Evolutionary conservation across 2,797 vertebrate genomes (phyloP), one percentile per base, ranked within the genome.

Genomic region (Coranthus polyacanthus): DNA sequence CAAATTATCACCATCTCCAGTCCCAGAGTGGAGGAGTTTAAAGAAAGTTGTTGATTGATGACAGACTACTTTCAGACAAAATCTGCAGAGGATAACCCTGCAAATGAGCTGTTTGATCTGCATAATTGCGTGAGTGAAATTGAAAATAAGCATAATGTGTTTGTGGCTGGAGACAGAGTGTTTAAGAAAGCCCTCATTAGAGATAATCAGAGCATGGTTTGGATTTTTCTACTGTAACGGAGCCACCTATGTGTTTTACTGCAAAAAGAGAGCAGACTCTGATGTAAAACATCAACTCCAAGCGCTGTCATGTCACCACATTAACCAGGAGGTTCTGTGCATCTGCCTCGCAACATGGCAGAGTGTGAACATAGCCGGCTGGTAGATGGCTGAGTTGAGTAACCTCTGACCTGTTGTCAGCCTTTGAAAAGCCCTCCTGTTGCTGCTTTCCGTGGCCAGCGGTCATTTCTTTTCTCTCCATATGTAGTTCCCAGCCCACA

Each of bases 381-480:
- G 75, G 70, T 73, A 9, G 75, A 78, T 46, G 71, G 75, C 62
- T 58, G 21, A 39, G 62, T 77, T 72, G 11, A 32, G 66, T 76
- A 43, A 88, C 88, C 87, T 83, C n/a, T 88, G 83, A 89, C 82
- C 84, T 71, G 42, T 76, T 82, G 83, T 79, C 84, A 78, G 61
- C 56, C 45, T 44, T 32, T 78, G 57, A 82, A 88, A 79, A 71
- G 74, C 37, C 81, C 73, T 69, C 88, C 75, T 53, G 85, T 74
- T 44, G 74, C 69, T 72, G 63, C 56, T 77, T 84, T 84, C 52
- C 36, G 32, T 18, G 62, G 66, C 77, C 73, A 18, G 72, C 69
- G 42, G 41, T 84, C 50, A 59, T 61, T 46, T 74, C 73, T 72
- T 85, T 89, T 87, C 77, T 71, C 15, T 36, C 53, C 49, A 6